These are phyloP conservation scores for Porphyrio hochstetteri DNA, from an alignment of 2,113 vertebrate genomes.

Conservation along the genomic window DNA sequence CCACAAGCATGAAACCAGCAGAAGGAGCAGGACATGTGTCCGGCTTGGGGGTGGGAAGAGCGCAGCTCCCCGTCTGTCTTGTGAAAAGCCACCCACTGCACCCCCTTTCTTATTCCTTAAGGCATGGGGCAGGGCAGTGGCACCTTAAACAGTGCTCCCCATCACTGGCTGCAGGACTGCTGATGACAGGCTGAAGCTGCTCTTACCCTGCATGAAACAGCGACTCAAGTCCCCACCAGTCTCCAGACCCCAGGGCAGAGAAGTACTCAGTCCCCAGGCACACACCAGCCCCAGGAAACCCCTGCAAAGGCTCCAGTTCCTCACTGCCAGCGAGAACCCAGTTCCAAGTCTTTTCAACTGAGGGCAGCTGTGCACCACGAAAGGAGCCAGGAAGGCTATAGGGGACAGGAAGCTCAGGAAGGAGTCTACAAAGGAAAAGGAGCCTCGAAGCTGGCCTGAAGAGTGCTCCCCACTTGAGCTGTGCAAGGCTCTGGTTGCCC, in stretches of 20 bases:
- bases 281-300: not conserved
- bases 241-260: not conserved
- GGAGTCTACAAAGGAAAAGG: not conserved
- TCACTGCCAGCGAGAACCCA: not conserved
- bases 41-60: not conserved
- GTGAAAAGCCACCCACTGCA: not conserved
- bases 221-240: not conserved
- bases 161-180: not conserved
- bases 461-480: not conserved
- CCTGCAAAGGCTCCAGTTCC: not conserved
- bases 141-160: not conserved
- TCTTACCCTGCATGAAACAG: not conserved
- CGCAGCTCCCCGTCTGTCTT: not conserved
- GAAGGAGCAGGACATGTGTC: not conserved
- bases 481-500: not conserved
- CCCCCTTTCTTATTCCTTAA: not conserved
- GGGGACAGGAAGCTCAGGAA: not conserved
- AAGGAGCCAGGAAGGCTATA: not conserved
- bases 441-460: not conserved
- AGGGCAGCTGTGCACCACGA: not conserved
- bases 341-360: not conserved
- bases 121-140: not conserved
- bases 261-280: not conserved
- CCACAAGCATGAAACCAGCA: not conserved
- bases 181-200: not conserved